These are phyloP conservation scores for Drosophila pandora DNA, from an alignment of 1,140 invertebrate genomes.

Conservation along the genomic window DNA sequence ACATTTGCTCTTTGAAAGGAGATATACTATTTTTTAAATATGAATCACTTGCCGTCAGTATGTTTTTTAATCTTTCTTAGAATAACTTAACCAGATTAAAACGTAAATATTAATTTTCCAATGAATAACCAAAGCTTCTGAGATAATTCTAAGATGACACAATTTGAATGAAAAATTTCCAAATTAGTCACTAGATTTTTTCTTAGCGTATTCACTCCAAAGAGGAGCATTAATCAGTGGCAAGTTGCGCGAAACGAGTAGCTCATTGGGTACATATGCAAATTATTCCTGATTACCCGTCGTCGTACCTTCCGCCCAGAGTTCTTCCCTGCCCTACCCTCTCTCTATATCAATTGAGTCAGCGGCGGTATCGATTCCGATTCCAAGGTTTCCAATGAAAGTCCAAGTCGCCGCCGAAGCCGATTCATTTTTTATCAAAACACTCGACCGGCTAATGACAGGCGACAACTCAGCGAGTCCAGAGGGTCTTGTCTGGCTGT, in stretches of 20 bases:
- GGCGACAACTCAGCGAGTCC: constrained; percentile 68
- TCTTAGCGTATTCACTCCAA: constrained; percentile 23
- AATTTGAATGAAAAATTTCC: background rate
- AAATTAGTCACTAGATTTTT: constrained; percentile 3
- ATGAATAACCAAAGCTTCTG: background rate
- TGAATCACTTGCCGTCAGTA: background rate
- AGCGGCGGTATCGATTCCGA: constrained; percentile 46
- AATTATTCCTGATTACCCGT: constrained; percentile 50
- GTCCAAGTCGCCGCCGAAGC: constrained; percentile 14
- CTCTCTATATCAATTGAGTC: constrained; percentile 44
- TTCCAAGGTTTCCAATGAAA: constrained; percentile 71
- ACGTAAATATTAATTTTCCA: too few species aligned
- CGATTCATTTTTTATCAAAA: constrained; percentile 69
- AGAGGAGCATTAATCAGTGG: constrained; percentile 66
- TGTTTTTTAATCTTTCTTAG: background rate
- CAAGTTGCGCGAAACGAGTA: constrained; percentile 70
- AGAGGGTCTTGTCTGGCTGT: constrained; percentile 21
- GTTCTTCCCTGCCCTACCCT: constrained; percentile 9
- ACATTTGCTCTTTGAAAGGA: background rate
- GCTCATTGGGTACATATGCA: constrained; percentile 68
- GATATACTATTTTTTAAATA: background rate
- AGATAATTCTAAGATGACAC: background rate
- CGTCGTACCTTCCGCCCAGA: constrained; percentile 3
- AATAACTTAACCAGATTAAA: background rate
- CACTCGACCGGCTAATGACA: constrained; percentile 68